Percentiles rank a stretch among this genome's conserved stretches.
phyloP scores from a whole-genome alignment of 2,888 invertebrate species.

The Drosophila subsilvestris region DNA sequence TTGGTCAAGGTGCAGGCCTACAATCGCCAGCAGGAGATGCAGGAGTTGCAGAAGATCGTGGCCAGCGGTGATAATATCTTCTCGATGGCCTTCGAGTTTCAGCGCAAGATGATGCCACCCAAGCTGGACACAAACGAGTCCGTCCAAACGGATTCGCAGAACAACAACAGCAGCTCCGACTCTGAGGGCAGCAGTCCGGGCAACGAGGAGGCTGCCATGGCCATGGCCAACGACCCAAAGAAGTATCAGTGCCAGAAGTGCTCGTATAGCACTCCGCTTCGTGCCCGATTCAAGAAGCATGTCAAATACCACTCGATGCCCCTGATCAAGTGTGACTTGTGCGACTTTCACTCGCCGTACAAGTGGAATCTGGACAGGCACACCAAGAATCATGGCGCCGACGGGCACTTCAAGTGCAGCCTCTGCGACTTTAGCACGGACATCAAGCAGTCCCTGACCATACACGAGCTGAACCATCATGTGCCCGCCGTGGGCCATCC shows the following conservation, averaged over 20 bases:
- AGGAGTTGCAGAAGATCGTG: constrained; percentile 58
- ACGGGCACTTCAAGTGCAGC: constrained; percentile 91
- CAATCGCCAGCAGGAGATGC: constrained; percentile 75
- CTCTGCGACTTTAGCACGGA: constrained; percentile 95
- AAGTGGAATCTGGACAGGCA: constrained; percentile 97
- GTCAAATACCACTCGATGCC: constrained; percentile 97
- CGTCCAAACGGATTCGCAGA: constrained; percentile 35
- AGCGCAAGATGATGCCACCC: constrained; percentile 43
- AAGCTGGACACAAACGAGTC: constrained; percentile 17
- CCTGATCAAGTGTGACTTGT: constrained; percentile 96
- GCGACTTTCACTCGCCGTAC: constrained; percentile 96
- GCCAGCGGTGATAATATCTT: constrained; percentile 62
- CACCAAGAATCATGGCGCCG: constrained; percentile 94
- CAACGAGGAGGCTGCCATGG: background rate
- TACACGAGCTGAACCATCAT: constrained; percentile 96
- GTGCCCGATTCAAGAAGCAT: constrained; percentile 95
- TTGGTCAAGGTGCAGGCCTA: constrained; percentile 65
- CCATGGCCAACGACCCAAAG: constrained; percentile 84
- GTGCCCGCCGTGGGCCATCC: constrained; percentile 86
- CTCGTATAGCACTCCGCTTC: constrained; percentile 94
- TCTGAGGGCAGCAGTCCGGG: constrained; percentile 39
- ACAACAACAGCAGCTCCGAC: constrained; percentile 61
- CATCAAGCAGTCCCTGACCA: constrained; percentile 95
- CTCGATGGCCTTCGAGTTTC: constrained; percentile 78
- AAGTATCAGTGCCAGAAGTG: constrained; percentile 94